phyloP scores from a whole-genome alignment of 2,888 invertebrate genomes.

The Colostygia pectinataria region DNA sequence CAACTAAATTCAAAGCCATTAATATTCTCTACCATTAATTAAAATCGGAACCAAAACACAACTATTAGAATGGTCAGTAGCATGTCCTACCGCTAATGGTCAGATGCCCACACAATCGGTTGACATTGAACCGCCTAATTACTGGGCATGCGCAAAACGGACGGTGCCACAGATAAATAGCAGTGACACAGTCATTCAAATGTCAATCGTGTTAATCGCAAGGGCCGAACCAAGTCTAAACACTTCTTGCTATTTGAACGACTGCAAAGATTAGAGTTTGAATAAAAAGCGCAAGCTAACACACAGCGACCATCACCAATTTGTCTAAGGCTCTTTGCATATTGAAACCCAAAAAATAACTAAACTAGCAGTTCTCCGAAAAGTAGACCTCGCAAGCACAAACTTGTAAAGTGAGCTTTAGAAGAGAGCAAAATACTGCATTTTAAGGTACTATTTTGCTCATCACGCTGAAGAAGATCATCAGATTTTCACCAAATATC shows the following conservation, averaged over 20 bases:
- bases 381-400: too few relatives aligned
- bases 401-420: too few relatives aligned
- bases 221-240: background rate
- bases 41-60: slow-evolving; percentile 36
- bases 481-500: too few relatives aligned
- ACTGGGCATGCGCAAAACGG: slow-evolving; percentile 51
- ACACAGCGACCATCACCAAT: too few relatives aligned
- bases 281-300: too few relatives aligned
- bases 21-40: slow-evolving; percentile 33
- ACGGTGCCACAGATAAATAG: slow-evolving; percentile 32
- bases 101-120: slow-evolving; percentile 52
- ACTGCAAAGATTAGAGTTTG: background rate
- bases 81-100: slow-evolving; percentile 35
- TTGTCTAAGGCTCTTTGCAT: too few relatives aligned
- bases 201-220: slow-evolving; percentile 56
- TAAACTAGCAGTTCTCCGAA: too few relatives aligned
- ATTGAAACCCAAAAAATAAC: too few relatives aligned
- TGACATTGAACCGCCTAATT: slow-evolving; percentile 72
- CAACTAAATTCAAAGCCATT: slow-evolving; percentile 21
- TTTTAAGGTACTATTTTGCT: too few relatives aligned
- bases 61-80: slow-evolving; percentile 36
- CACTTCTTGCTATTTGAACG: background rate
- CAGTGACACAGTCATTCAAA: slow-evolving; percentile 52
- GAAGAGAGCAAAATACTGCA: too few relatives aligned
- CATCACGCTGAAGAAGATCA: too few relatives aligned